Base-by-base conservation (phyloP, 1,140 invertebrate species). In the Theocolax elegans region DNA sequence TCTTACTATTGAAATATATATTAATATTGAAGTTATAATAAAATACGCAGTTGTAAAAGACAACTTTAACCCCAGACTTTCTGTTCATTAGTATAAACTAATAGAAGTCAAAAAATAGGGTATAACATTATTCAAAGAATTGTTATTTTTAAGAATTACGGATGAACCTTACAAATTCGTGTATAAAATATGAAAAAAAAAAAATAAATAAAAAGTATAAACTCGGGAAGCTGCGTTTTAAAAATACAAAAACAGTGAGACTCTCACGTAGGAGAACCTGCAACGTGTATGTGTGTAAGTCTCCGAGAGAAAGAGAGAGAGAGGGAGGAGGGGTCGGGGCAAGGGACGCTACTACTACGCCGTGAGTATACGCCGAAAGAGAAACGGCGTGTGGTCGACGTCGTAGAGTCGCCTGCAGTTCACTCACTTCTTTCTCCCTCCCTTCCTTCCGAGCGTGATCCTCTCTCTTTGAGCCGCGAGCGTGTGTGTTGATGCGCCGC, bases 371-470 rank as follows among this genome's bases (percentile, higher is more conserved):
- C n/a, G n/a, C n/a, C n/a, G 51, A 35, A 49, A 54, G 60, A 49
- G 48, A 65, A 63, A 63, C 40, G 67, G 72, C 67, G 76, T 74
- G 76, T 74, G 73, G 74, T 76, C 72, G 66, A 35, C 62, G 35
- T 48, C 70, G 44, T 31, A 15, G n/a, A n/a, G 49, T 46, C 21
- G 51, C 25, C 29, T 42, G 56, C 67, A 70, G 59, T 63, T 70
- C 67, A 68, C 15, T 68, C 67, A 44, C 56, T 68, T 38, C 38
- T 38, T n/a, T 17, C 12, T 19, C 17, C n/a, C 38, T 29, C 9
- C 29, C 23, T 8, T 44, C 13, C 2, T 48, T 35, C 27, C 56
- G 6, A n/a, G 21, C 13, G 51, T 31, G 51, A 29, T 54, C 21
- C 58, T 25, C 19, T 17, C 44, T 29, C 25, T 9, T 12, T n/a